Conservation (phyloP, 1,140 invertebrate genomes). For the Octopus sinensis region DNA sequence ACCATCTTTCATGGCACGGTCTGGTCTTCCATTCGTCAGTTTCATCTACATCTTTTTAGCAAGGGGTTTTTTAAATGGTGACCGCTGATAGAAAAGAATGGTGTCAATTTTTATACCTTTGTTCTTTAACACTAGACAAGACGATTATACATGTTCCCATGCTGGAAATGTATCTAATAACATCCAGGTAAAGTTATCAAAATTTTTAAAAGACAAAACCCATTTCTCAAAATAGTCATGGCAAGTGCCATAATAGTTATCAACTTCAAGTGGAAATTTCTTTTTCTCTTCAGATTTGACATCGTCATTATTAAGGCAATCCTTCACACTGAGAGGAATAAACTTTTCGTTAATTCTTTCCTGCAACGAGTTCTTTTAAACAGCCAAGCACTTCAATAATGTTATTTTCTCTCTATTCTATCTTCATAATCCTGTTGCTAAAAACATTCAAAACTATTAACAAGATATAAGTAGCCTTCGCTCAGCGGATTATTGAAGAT, state of each 20-base stretch:
- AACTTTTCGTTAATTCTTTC: neutral
- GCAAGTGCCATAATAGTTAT: neutral
- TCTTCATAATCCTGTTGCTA: neutral
- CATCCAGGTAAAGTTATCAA: neutral
- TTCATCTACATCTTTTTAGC: neutral
- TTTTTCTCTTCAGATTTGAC: neutral
- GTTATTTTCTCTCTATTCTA: neutral
- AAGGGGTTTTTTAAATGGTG: neutral
- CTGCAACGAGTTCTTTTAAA: neutral
- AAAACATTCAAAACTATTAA: neutral
- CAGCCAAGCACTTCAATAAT: neutral
- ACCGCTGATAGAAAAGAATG: neutral
- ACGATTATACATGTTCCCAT: neutral
- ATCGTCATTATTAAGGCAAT: neutral
- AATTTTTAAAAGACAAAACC: neutral
- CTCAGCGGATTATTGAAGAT: constrained; percentile 7
- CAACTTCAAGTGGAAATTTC: neutral
- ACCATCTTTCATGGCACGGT: neutral
- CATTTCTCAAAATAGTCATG: neutral
- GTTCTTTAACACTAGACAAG: neutral
- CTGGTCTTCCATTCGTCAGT: neutral
- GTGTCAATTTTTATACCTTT: neutral
- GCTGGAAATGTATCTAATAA: neutral
- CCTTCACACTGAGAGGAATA: neutral
- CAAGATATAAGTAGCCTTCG: neutral